Conservation (phyloP, 1,140 invertebrate species). For the Neodiprion pinetum region DNA sequence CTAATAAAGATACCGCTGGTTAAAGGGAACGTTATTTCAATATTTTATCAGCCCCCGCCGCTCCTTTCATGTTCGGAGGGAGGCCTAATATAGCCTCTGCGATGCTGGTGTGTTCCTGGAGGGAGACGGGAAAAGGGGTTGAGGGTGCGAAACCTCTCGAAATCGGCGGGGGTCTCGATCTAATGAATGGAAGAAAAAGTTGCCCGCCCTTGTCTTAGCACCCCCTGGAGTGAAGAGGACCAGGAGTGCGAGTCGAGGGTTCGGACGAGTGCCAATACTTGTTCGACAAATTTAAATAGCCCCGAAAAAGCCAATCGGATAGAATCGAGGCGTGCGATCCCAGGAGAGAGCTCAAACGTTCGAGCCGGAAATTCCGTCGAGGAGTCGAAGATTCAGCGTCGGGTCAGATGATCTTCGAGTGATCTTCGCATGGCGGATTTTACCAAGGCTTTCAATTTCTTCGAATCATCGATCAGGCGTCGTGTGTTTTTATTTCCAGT, state of each 20-base stretch:
- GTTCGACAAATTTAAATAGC: constrained; percentile 7
- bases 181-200: neutral
- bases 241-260: neutral
- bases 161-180: neutral
- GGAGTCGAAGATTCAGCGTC: neutral
- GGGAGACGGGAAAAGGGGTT: neutral
- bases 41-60: neutral
- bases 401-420: neutral
- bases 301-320: neutral
- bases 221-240: neutral
- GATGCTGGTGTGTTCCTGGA: neutral
- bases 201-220: neutral
- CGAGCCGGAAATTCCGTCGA: neutral
- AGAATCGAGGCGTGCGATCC: neutral
- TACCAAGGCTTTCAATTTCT: constrained; percentile 26
- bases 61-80: neutral
- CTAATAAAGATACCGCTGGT: neutral
- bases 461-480: neutral
- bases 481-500: constrained; percentile 54
- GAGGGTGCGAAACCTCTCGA: neutral
- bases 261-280: neutral
- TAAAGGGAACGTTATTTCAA: neutral
- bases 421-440: neutral
- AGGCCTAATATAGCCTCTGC: neutral
- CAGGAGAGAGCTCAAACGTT: neutral